These are phyloP conservation scores for Xiphophorus hellerii DNA, from an alignment of 2,113 vertebrate genomes.

Conservation along the genomic window DNA sequence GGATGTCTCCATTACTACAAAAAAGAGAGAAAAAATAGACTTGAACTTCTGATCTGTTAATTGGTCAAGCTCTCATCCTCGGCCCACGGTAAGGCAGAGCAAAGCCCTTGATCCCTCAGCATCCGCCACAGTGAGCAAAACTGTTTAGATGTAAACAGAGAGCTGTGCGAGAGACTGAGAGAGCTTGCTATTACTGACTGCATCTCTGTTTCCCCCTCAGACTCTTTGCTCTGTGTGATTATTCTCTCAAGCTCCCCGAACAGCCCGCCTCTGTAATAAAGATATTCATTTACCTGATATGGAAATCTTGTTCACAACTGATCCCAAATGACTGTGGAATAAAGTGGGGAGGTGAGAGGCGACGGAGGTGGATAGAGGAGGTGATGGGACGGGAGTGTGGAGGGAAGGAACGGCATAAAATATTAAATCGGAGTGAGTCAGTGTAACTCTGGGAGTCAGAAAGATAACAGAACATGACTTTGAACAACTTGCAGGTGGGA, in stretches of 20 bases:
- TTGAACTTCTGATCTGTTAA: neutral
- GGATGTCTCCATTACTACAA: neutral
- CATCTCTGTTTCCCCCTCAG: conserved; percentile 62
- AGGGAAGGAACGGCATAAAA: conserved; percentile 60
- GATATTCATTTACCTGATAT: conserved; percentile 79
- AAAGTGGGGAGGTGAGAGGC: conserved; percentile 31
- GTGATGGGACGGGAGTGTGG: conserved; percentile 19
- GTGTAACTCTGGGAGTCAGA: conserved; percentile 49
- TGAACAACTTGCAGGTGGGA: conserved; percentile 14
- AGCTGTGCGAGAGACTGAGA: conserved; percentile 50
- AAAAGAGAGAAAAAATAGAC: too few species aligned
- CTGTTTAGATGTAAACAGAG: conserved; percentile 62
- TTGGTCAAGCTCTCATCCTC: conserved; percentile 20
- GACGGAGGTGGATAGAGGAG: conserved; percentile 22
- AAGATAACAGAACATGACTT: conserved; percentile 50
- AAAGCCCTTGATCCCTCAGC: conserved; percentile 50
- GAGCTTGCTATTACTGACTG: conserved; percentile 67
- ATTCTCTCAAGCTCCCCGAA: conserved; percentile 67
- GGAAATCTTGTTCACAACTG: conserved; percentile 72
- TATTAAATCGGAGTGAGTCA: conserved; percentile 54
- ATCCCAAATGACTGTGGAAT: conserved; percentile 68
- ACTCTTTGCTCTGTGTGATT: conserved; percentile 77
- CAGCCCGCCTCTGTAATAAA: conserved; percentile 70
- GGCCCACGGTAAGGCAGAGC: conserved; percentile 49
- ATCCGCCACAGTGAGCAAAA: conserved; percentile 48